Base-by-base conservation (phyloP, 2,113 vertebrate genomes). In the Ailurus styani region DNA sequence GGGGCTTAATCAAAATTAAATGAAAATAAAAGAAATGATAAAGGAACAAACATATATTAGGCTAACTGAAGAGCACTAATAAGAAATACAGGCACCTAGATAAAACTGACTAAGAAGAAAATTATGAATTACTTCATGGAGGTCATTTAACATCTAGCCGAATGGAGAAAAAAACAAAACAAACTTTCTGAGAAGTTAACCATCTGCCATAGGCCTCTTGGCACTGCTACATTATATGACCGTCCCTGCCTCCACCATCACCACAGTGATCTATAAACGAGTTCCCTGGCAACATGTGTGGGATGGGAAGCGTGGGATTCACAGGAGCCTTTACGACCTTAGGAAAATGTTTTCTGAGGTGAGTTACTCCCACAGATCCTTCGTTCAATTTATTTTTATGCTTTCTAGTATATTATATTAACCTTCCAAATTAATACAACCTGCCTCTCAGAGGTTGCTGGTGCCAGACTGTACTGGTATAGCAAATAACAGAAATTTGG, bases 401-500 rank as follows among this genome's bases (percentile, higher is more conserved):
- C 50, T 64, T 93, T 85, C 54, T 85, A 81, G 45, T 75, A 34
- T 20, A 55, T 64, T 52, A 21, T 75, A 90, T 37, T 87, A n/a
- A 37, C 73, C 54, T 97, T 78, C 13, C 13, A 57, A 7, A 47
- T 31, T 37, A 94, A 77, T 45, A 42, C 21, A 87, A 45, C 42
- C 34, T 91, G 4, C 9, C 21, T 89, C 79, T 77, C 87, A 50
- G 40, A 83, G 70, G 47, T 40, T 87, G 45, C 37, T 55, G 66
- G 40, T 68, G 60, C 21, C 57, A 70, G 62, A 20, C 45, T 1
- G 17, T 55, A 47, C n/a, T 52, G 77, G 17, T 31, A 68, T 90
- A 91, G 82, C 54, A 78, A 90, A 47, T 55, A 75, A 52, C 29
- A 42, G 60, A 54, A 27, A 47, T 27, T 86, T 90, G 60, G 87